These are phyloP conservation scores for Cryptoblepharus egeriae DNA, from an alignment of 2,797 vertebrate genomes.

Conservation along the genomic window DNA sequence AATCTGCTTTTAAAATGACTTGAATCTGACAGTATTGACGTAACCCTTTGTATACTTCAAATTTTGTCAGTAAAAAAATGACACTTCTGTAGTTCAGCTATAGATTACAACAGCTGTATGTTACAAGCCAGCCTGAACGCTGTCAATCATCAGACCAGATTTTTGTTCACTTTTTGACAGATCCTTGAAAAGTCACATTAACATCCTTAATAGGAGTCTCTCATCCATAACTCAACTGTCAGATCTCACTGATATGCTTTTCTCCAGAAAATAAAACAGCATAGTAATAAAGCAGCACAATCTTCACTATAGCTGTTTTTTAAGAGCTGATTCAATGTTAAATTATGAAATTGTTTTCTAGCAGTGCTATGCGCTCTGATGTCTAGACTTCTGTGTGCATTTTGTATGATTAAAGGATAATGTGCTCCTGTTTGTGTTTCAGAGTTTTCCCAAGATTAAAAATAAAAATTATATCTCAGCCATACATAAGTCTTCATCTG, in stretches of 20 bases:
- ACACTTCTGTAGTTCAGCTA: slow-evolving; percentile 36
- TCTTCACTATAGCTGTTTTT: neutral
- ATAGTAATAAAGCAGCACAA: slow-evolving; percentile 7
- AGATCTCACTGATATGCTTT: slow-evolving; percentile 42
- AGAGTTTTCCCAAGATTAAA: neutral
- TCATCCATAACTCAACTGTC: slow-evolving; percentile 63
- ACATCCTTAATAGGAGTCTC: slow-evolving; percentile 49
- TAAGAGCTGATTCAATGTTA: neutral
- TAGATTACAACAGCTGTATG: slow-evolving; percentile 23
- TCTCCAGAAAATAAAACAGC: slow-evolving; percentile 1
- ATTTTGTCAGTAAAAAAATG: slow-evolving; percentile 2
- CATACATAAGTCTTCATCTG: neutral
- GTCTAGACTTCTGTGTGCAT: neutral
- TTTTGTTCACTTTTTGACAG: slow-evolving; percentile 59
- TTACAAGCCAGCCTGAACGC: slow-evolving; percentile 32
- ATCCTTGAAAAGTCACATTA: slow-evolving; percentile 58
- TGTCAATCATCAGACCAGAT: slow-evolving; percentile 38
- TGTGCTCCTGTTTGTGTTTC: neutral
- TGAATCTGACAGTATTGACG: neutral
- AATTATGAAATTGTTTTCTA: neutral
- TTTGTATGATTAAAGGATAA: neutral
- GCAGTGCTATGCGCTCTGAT: neutral
- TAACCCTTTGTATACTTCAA: slow-evolving; percentile 38
- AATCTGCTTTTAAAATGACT: slow-evolving; percentile 17
- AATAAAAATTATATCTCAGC: neutral